Evolutionary conservation across 2,797 vertebrate genomes (phyloP).

Genomic region (Helostoma temminkii): DNA sequence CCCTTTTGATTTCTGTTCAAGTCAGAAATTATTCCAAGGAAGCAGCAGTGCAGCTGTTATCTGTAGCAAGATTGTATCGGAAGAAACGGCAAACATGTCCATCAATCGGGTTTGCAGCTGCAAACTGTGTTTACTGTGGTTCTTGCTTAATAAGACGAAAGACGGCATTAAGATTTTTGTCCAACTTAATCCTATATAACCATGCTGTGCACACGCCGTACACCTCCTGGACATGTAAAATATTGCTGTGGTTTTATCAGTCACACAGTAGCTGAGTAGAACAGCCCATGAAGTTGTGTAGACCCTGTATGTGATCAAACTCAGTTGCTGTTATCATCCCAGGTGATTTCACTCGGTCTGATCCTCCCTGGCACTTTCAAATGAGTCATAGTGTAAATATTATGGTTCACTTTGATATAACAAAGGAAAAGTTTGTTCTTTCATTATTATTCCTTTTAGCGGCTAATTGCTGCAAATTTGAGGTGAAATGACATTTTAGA

Average conservation of each 20-base stretch:
- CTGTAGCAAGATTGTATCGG: slow-evolving; percentile 25
- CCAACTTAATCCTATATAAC: no score
- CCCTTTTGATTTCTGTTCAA: slow-evolving; percentile 55
- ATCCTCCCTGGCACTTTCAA: no score
- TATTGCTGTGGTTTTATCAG: no score
- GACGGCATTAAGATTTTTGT: neutral
- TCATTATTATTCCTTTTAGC: neutral
- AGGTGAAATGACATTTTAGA: neutral
- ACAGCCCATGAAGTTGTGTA: no score
- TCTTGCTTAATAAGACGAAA: neutral
- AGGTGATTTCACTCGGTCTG: neutral
- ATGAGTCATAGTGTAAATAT: neutral
- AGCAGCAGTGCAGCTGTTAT: slow-evolving; percentile 24
- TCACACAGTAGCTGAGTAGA: neutral
- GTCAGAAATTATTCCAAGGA: slow-evolving; percentile 41
- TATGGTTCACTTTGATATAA: neutral
- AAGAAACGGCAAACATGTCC: neutral
- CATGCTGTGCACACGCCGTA: no score
- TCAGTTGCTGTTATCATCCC: neutral
- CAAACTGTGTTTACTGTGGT: neutral
- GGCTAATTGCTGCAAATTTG: neutral
- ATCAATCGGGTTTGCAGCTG: neutral
- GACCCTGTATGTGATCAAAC: no score
- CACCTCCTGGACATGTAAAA: no score
- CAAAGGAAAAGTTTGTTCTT: neutral